Conservation (phyloP, 2,888 invertebrate genomes). For the Ennomos quercinarius region DNA sequence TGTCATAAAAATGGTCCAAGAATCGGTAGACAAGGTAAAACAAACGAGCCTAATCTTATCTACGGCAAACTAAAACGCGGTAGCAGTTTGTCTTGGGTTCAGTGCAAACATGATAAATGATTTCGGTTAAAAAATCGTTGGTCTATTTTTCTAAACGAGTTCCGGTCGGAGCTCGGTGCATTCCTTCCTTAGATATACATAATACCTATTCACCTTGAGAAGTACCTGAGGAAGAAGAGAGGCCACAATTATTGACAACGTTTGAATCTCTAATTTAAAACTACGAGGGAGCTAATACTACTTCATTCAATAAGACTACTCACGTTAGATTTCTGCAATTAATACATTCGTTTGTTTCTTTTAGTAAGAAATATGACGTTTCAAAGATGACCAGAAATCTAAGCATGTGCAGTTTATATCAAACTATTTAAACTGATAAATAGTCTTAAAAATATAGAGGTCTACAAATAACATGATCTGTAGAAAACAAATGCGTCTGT, state of each 20-base stretch:
- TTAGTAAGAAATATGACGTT: not conserved
- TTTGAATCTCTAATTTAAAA: conserved; percentile 23
- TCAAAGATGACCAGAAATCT: conserved; percentile 1
- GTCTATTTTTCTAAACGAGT: conserved; percentile 78
- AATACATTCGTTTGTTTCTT: not conserved
- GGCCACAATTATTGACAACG: conserved; percentile 69
- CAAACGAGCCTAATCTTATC: conserved; percentile 82
- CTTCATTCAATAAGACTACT: not conserved
- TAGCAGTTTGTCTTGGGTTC: conserved; percentile 84
- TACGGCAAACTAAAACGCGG: conserved; percentile 81
- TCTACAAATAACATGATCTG: conserved; percentile 34
- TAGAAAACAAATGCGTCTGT: conserved; percentile 40
- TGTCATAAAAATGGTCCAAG: conserved; percentile 77
- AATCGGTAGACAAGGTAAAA: conserved; percentile 81
- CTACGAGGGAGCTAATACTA: conserved; percentile 7
- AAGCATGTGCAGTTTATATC: not conserved
- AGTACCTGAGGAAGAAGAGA: conserved; percentile 85
- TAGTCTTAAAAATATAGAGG: conserved; percentile 8
- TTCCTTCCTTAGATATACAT: conserved; percentile 78
- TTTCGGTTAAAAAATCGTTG: conserved; percentile 80
- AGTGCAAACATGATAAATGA: conserved; percentile 84
- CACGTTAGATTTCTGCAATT: conserved; percentile 10
- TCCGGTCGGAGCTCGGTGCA: conserved; percentile 77
- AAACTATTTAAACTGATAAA: not conserved
- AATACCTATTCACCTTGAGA: conserved; percentile 85